Evolutionary conservation across 2,797 vertebrate genomes (phyloP).

Genomic region (Aselliscus stoliczkanus): DNA sequence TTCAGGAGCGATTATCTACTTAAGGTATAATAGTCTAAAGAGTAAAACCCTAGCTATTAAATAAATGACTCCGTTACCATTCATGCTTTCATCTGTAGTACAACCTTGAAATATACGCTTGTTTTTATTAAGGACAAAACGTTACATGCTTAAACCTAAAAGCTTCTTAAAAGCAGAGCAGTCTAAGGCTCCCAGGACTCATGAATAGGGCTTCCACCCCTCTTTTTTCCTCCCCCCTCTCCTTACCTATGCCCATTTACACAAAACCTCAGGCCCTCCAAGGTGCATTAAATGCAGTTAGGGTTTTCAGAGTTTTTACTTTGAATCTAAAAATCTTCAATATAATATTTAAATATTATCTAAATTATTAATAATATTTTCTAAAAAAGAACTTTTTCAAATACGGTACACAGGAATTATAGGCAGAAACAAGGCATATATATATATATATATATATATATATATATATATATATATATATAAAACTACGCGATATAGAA

Average conservation of each 20-base stretch:
- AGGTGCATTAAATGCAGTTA: neutral
- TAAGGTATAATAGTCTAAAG: neutral
- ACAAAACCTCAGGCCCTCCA: neutral
- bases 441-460: no score
- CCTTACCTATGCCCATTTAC: neutral
- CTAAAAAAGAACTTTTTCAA: neutral
- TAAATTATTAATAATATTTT: no score
- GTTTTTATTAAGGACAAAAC: neutral
- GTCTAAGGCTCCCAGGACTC: neutral
- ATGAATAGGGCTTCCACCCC: no score
- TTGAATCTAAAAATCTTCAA: neutral
- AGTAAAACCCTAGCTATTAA: neutral
- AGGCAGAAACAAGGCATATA: neutral
- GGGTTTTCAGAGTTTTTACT: neutral
- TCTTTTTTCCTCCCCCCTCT: fast-evolving
- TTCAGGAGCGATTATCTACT: neutral
- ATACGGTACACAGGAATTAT: neutral
- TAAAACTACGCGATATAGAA: neutral
- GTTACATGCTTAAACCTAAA: neutral
- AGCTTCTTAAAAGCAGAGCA: neutral
- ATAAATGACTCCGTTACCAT: neutral
- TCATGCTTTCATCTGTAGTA: neutral
- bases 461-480: neutral
- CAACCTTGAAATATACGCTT: neutral
- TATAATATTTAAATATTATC: no score